Evolutionary conservation across 2,113 vertebrate genomes (phyloP).

Genomic region (Narcine bancroftii): DNA sequence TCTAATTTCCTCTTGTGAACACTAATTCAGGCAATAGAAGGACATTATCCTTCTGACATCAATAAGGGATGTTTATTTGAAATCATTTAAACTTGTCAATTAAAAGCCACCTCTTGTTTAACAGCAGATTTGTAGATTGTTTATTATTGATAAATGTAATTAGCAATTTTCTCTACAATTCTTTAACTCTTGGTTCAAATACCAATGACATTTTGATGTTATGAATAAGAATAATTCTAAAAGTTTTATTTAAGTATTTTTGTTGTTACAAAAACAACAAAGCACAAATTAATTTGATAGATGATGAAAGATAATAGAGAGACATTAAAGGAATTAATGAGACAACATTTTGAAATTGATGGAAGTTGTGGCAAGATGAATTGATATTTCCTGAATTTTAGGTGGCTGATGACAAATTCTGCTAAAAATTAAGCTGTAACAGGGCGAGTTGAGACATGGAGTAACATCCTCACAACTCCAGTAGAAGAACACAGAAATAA

Average conservation of each 20-base stretch:
- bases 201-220: neutral
- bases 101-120: neutral
- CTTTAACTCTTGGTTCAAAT: neutral
- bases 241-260: neutral
- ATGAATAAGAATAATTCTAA: neutral
- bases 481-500: neutral
- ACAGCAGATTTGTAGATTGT: neutral
- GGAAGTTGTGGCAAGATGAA: neutral
- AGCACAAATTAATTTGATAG: neutral
- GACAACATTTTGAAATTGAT: neutral
- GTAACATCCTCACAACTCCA: neutral
- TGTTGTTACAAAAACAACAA: neutral
- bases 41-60: neutral
- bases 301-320: neutral
- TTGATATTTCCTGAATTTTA: neutral
- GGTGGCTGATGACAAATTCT: neutral
- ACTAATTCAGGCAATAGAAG: neutral
- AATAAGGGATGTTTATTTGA: neutral
- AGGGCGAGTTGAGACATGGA: neutral
- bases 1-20: neutral
- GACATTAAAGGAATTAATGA: neutral
- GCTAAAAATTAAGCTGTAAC: neutral
- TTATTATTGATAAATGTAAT: neutral
- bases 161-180: neutral
- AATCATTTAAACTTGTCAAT: neutral